Conservation (phyloP, 2,888 invertebrate genomes). For the Entomobrya proxima region DNA sequence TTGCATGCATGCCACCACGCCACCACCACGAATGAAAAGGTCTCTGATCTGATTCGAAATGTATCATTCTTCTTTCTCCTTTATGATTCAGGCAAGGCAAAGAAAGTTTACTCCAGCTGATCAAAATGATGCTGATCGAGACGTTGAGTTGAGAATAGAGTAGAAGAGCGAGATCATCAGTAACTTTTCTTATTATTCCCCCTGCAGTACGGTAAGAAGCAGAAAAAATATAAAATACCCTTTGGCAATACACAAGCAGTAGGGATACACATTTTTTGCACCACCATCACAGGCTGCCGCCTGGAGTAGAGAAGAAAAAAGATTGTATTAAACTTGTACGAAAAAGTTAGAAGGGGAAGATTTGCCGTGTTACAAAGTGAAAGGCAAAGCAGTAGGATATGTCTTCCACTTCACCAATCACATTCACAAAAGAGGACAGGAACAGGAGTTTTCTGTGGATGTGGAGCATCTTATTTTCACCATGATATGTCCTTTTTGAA, state of each 20-base stretch:
- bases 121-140: constrained; percentile 17
- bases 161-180: not conserved
- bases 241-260: constrained; percentile 15
- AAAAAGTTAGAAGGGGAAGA: not conserved
- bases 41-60: not conserved
- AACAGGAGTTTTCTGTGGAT: not conserved
- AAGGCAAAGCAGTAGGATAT: constrained; percentile 1
- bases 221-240: constrained; percentile 1
- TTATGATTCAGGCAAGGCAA: not conserved
- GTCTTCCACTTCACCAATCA: constrained; percentile 43
- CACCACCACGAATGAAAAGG: not conserved
- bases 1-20: not conserved
- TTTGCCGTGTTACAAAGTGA: not conserved
- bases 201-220: too few species aligned
- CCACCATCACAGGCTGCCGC: not conserved
- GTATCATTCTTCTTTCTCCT: not conserved
- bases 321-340: constrained; percentile 16
- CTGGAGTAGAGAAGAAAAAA: not conserved
- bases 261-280: not conserved
- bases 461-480: constrained; percentile 1
- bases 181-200: not conserved
- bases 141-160: not conserved
- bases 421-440: constrained; percentile 29
- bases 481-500: not conserved
- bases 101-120: not conserved